Conservation (phyloP, 2,113 vertebrate genomes). For the Daboia siamensis region DNA sequence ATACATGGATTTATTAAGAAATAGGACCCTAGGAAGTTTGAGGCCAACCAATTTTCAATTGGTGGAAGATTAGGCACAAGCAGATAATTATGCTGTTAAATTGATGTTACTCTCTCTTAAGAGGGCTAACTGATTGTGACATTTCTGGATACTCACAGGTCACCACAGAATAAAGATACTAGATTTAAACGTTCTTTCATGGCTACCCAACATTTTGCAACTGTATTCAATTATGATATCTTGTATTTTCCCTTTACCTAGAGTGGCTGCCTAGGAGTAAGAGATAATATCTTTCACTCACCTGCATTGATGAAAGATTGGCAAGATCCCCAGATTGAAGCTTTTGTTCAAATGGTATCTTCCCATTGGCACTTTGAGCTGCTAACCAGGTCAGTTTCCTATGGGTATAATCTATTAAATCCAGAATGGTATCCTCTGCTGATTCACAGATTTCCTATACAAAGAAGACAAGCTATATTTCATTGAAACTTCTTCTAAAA, state of each 20-base stretch:
- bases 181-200: neutral
- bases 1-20: neutral
- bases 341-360: neutral
- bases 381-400: constrained; percentile 85
- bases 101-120: neutral
- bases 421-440: constrained; percentile 82
- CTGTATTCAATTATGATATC: neutral
- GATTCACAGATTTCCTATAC: constrained; percentile 89
- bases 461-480: rapidly evolving
- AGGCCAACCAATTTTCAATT: neutral
- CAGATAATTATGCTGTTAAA: neutral
- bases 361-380: constrained; percentile 53
- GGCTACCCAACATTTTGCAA: neutral
- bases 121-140: neutral
- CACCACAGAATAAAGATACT: neutral
- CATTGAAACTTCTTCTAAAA: constrained; percentile 9
- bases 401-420: constrained; percentile 93
- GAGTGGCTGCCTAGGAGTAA: rapidly evolving
- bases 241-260: neutral
- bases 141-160: neutral
- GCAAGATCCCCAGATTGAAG: constrained; percentile 25
- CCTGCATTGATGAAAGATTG: constrained; percentile 67
- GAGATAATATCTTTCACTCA: constrained; percentile 23
- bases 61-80: neutral
- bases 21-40: neutral